Conservation (phyloP, 2,888 invertebrate genomes). For the Orchestes rusci region DNA sequence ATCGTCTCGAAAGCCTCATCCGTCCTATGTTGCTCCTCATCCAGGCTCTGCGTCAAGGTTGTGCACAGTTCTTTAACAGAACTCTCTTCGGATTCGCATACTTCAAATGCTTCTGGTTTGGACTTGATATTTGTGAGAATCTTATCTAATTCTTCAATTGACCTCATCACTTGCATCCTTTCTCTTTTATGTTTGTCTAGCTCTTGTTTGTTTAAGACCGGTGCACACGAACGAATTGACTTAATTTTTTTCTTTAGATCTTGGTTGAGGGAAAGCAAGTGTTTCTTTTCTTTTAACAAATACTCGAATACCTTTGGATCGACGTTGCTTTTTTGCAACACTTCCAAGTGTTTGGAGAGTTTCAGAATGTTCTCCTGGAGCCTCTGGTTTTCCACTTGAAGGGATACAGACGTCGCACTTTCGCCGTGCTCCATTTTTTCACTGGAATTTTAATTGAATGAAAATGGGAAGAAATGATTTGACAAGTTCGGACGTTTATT, state of each 20-base stretch:
- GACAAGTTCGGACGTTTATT: constrained; percentile 8
- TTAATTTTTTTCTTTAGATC: constrained; percentile 26
- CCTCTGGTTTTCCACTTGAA: constrained; percentile 28
- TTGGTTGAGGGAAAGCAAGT: constrained; percentile 25
- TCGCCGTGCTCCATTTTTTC: constrained; percentile 13
- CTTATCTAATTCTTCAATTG: constrained; percentile 27
- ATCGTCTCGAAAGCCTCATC: constrained; percentile 28
- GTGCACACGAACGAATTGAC: constrained; percentile 15
- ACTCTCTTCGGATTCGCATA: constrained; percentile 24
- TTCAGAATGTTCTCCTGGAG: constrained; percentile 27
- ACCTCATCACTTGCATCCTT: constrained; percentile 26
- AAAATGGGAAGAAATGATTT: constrained; percentile 14
- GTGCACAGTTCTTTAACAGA: constrained; percentile 20
- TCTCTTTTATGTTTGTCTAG: constrained; percentile 22
- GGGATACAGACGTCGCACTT: constrained; percentile 7
- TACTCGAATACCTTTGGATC: constrained; percentile 25
- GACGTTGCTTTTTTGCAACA: constrained; percentile 21
- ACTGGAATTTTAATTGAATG: constrained; percentile 19
- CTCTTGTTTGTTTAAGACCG: constrained; percentile 14
- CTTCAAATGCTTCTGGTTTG: constrained; percentile 26
- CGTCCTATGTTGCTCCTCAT: constrained; percentile 27
- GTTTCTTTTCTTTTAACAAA: constrained; percentile 26
- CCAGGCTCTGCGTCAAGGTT: constrained; percentile 26
- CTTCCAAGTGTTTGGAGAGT: constrained; percentile 27
- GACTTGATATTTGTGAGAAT: constrained; percentile 26